Percentiles rank a stretch among this genome's conserved stretches.
Evolutionary conservation across 2,113 vertebrate genomes (phyloP).

Genomic region (Irena cyanogastra): DNA sequence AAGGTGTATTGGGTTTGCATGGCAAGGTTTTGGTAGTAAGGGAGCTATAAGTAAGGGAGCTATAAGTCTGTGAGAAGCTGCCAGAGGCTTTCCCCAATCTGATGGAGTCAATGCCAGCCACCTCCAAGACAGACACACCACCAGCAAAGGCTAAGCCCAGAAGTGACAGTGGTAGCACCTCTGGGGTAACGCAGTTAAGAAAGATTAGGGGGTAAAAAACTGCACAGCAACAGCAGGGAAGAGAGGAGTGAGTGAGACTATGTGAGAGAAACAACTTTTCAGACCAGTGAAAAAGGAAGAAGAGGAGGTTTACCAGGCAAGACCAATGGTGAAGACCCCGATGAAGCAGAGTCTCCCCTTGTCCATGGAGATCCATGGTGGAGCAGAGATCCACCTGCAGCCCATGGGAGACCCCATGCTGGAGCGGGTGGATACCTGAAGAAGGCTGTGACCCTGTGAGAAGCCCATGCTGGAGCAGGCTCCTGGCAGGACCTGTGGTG

Average conservation of each 20-base stretch:
- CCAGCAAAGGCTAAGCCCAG: neutral
- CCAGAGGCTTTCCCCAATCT: neutral
- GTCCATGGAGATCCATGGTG: neutral
- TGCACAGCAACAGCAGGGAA: neutral
- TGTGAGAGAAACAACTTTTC: neutral
- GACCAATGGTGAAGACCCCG: accelerated
- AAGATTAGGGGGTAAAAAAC: accelerated
- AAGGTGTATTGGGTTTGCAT: neutral
- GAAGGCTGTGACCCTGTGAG: neutral
- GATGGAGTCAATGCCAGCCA: accelerated
- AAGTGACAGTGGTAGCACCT: accelerated
- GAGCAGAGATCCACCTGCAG: neutral
- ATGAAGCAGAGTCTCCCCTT: neutral
- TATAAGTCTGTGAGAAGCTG: neutral
- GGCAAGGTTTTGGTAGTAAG: neutral
- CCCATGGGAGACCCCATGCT: too few relatives aligned
- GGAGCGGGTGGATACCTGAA: neutral
- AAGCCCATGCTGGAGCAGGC: neutral
- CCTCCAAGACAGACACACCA: accelerated
- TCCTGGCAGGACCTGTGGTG: neutral
- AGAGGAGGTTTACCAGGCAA: neutral
- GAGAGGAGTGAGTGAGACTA: neutral
- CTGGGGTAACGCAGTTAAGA: accelerated
- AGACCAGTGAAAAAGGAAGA: neutral
- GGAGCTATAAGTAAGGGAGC: accelerated